Evolutionary conservation across 2,797 vertebrate species (phyloP).

Genomic region (Poeciliopsis paucimaculata): DNA sequence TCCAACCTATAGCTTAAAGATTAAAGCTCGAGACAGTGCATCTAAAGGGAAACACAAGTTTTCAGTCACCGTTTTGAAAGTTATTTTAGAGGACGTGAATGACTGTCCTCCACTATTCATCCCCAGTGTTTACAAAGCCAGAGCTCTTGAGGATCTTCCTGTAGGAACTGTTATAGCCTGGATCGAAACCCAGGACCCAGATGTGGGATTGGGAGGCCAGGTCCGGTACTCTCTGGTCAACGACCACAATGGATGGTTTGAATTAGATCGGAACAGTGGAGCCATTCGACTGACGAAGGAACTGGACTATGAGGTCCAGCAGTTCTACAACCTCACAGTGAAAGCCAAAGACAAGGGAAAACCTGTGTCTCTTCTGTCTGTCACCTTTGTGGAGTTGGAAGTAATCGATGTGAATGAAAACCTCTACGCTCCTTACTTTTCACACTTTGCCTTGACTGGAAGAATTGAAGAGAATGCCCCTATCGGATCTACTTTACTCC

Average conservation of each 20-base stretch:
- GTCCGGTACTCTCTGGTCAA: conserved; percentile 92
- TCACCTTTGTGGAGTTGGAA: conserved; percentile 94
- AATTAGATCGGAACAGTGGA: conserved; percentile 91
- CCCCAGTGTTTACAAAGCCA: conserved; percentile 88
- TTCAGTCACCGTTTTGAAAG: conserved; percentile 85
- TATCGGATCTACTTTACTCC: conserved; percentile 91
- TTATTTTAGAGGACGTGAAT: conserved; percentile 93
- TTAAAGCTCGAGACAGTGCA: conserved; percentile 92
- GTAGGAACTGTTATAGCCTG: conserved; percentile 94
- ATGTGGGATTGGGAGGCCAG: conserved; percentile 92
- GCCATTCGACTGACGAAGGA: conserved; percentile 92
- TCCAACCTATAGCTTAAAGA: conserved; percentile 88
- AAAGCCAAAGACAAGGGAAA: conserved; percentile 95
- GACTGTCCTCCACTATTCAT: conserved; percentile 94
- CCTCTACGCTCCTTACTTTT: conserved; percentile 92
- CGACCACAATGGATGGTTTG: conserved; percentile 92
- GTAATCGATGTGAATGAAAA: conserved; percentile 98
- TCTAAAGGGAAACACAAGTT: conserved; percentile 86
- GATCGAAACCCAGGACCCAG: conserved; percentile 95
- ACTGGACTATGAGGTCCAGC: conserved; percentile 94
- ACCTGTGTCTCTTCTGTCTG: conserved; percentile 91
- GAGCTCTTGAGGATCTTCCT: conserved; percentile 93
- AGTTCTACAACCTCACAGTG: conserved; percentile 95
- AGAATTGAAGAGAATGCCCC: conserved; percentile 92
- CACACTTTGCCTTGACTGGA: conserved; percentile 88